Evolutionary conservation across 2,888 invertebrate species (phyloP), one percentile per base, ranked within the genome.

Genomic region (Napeogenes sylphis): DNA sequence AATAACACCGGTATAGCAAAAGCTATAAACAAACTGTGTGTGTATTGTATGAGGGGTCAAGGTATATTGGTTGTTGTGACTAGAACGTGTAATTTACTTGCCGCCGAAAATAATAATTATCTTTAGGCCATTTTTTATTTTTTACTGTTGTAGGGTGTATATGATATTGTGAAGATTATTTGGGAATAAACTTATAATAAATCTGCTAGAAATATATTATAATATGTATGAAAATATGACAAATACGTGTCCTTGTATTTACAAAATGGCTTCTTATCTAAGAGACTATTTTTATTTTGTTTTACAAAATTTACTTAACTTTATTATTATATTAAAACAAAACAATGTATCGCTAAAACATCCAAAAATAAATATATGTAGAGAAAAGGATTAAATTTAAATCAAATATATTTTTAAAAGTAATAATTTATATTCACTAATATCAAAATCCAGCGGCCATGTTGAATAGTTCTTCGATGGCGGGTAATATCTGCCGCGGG

Each of bases 61-160:
- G 55, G 51, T 69, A 69, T 65, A 65, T 67, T 73, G 73, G 73
- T 61, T 65, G 63, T 56, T 62, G 56, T 60, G 64, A 62, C 73
- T 75, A 75, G 73, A 71, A 73, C 74, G 76, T 83, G 83, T 87
- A 87, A 87, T 87, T 86, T 83, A 84, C 82, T 78, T 72, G 73
- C 73, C 69, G 69, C 75, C 75, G 84, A 83, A 87, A 87, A 85
- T 85, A 84, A 85, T 88, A 83, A 87, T 87, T 86, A 87, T 81
- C 81, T 81, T 61, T 75, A 73, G 77, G 69, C 67, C 66, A 63
- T 72, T 76, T 76, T 76, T 77, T 77, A 79, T 81, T 79, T 77
- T 75, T 65, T 71, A 68, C 73, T 70, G 65, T 67, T 66, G 66
- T 80, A 76, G 78, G 78, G 79, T 78, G 75, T 38, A 75, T 65